phyloP scores from a whole-genome alignment of 1,140 invertebrate species.

The Paralvinella palmiformis region DNA sequence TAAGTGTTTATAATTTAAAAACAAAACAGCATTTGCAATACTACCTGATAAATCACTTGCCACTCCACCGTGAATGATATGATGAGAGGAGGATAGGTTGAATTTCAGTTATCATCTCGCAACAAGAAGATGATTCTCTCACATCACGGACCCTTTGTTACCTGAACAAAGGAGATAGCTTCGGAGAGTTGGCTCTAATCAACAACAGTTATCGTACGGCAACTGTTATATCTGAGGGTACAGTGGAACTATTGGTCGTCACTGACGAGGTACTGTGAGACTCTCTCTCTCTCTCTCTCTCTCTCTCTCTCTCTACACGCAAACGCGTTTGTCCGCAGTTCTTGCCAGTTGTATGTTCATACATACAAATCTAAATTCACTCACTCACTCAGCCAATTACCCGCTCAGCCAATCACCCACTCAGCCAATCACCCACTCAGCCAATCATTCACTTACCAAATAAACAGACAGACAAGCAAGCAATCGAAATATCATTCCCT shows the following conservation, averaged over 20 bases:
- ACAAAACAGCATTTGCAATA: background rate
- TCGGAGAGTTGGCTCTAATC: slow-evolving; percentile 40
- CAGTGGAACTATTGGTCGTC: slow-evolving; percentile 36
- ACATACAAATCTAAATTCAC: no score
- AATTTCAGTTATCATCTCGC: slow-evolving; percentile 31
- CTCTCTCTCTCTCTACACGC: no score
- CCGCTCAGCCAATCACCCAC: no score
- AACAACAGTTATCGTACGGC: slow-evolving; percentile 28
- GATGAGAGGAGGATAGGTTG: background rate
- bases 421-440: no score
- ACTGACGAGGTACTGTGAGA: slow-evolving; percentile 27
- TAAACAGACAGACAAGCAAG: no score
- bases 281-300: background rate
- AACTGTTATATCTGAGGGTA: slow-evolving; percentile 37
- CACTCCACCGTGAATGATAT: background rate
- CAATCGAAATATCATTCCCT: no score
- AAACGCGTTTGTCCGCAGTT: no score
- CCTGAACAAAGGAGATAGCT: slow-evolving; percentile 36
- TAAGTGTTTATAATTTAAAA: slow-evolving; percentile 14
- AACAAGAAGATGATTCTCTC: slow-evolving; percentile 26
- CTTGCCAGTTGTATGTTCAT: no score
- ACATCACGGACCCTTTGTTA: slow-evolving; percentile 29
- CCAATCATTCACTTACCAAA: no score
- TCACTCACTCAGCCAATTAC: no score
- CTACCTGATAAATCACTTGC: background rate